Evolutionary conservation across 2,797 vertebrate genomes (phyloP).

Genomic region (Amphiprion clarkii): DNA sequence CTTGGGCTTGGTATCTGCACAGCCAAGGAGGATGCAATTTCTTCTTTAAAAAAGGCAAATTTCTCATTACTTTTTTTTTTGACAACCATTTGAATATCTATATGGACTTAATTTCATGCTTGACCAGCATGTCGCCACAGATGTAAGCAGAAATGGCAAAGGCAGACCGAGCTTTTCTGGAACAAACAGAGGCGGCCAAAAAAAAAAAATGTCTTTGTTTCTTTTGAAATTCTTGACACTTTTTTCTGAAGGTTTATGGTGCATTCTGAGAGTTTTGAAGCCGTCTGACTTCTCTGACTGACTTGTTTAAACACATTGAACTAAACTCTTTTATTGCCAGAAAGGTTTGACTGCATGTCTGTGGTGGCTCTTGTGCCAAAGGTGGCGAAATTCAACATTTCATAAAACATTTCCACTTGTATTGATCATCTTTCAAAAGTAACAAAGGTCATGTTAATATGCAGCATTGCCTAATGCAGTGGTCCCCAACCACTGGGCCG

Average conservation of each 20-base stretch:
- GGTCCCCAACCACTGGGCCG: too few species aligned
- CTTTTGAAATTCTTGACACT: slow-evolving; percentile 9
- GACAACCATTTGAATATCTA: slow-evolving; percentile 68
- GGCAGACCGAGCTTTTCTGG: slow-evolving; percentile 13
- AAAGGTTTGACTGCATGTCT: not conserved
- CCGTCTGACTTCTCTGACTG: not conserved
- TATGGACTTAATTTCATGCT: slow-evolving; percentile 76
- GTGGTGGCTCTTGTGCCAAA: not conserved
- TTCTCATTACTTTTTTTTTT: slow-evolving; percentile 59
- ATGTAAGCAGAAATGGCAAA: slow-evolving; percentile 48
- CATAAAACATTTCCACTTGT: not conserved
- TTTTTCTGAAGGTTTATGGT: slow-evolving; percentile 3
- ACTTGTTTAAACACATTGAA: too few species aligned
- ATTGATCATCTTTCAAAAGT: not conserved
- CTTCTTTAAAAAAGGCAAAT: slow-evolving; percentile 51
- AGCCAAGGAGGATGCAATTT: slow-evolving; percentile 54
- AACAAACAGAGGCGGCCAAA: slow-evolving; percentile 26
- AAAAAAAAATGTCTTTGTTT: slow-evolving; percentile 27
- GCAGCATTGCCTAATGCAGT: not conserved
- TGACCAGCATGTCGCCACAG: slow-evolving; percentile 59
- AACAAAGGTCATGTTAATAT: not conserved
- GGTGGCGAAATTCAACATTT: too few species aligned
- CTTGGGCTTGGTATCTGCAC: slow-evolving; percentile 27
- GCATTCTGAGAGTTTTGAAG: not conserved
- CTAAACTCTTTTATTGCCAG: not conserved